Conservation (phyloP, 2,113 vertebrate genomes). For the Solea solea region DNA sequence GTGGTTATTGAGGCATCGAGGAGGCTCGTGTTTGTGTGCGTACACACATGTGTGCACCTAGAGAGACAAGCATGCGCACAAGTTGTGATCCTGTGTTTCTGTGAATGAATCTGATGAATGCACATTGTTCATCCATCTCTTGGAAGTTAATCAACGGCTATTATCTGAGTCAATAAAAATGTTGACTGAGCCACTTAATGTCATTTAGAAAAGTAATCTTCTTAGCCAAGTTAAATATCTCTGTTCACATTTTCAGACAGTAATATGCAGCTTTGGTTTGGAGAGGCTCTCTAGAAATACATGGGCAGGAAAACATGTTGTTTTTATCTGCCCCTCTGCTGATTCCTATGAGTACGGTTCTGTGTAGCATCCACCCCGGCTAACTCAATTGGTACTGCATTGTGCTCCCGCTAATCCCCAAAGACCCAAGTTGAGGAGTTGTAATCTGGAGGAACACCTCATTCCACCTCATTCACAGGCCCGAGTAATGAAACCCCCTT, state of each 20-base stretch:
- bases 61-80: conserved; percentile 39
- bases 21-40: conserved; percentile 33
- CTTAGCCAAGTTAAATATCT: conserved; percentile 77
- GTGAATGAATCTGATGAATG: conserved; percentile 74
- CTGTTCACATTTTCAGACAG: conserved; percentile 69
- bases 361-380: conserved; percentile 51
- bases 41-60: conserved; percentile 17
- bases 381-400: conserved; percentile 57
- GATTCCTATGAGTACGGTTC: conserved; percentile 57
- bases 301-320: conserved; percentile 66
- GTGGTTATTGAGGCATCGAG: conserved; percentile 70
- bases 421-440: conserved; percentile 62
- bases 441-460: conserved; percentile 73
- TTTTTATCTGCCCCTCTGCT: conserved; percentile 56
- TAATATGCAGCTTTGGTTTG: conserved; percentile 56
- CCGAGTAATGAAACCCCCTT: conserved; percentile 56
- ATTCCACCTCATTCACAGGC: conserved; percentile 64
- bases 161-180: conserved; percentile 71
- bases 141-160: conserved; percentile 73
- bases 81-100: conserved; percentile 60
- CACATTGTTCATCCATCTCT: conserved; percentile 64
- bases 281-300: conserved; percentile 51
- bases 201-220: conserved; percentile 73
- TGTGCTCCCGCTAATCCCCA: conserved; percentile 64
- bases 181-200: conserved; percentile 74